Evolutionary conservation across 2,888 invertebrate species (phyloP), one percentile per base, ranked within the genome.

Genomic region (Andrena trimmerana): DNA sequence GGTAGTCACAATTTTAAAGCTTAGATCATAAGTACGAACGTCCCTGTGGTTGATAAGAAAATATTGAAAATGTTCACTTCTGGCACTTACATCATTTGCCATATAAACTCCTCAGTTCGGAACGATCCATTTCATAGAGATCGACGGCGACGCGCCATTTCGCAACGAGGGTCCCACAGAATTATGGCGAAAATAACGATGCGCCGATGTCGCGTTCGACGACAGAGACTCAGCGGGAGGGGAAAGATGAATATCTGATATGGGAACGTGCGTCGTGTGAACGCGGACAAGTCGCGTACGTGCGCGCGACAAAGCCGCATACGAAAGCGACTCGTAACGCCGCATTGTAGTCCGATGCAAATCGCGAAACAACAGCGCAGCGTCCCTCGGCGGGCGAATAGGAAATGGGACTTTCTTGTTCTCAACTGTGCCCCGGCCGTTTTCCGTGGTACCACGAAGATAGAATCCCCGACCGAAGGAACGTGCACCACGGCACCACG

Each of bases 221-320:
- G 91, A 90, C 86, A 89, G 90, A 88, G 90, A 86, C 86, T 85
- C 86, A 71, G 82, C 70, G 66, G 81, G 36, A 20, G 76, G 83
- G 89, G 1, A 86, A 90, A 80, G 92, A 92, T 91, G 90, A 89
- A 89, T 92, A 92, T 92, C 92, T 86, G 88, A 91, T 89, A 91
- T 91, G 92, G 91, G 91, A 92, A 92, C 90, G 77, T 83, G 86
- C 89, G 80, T 89, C 92, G 91, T 92, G 92, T 81, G 92, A 91
- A 92, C 88, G 90, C 89, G 91, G 74, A 84, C 88, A 77, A 54
- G 29, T 70, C 29, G 42, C 42, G 83, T 66, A 36, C 50, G 48
- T 66, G 78, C 83, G 59, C 71, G 57, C 75, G 88, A 88, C 86
- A 81, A 77, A 71, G 78, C 70, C 75, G 75, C 42, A 65, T 63